phyloP scores from a whole-genome alignment of 2,797 vertebrate species.

The Nyctibius grandis region DNA sequence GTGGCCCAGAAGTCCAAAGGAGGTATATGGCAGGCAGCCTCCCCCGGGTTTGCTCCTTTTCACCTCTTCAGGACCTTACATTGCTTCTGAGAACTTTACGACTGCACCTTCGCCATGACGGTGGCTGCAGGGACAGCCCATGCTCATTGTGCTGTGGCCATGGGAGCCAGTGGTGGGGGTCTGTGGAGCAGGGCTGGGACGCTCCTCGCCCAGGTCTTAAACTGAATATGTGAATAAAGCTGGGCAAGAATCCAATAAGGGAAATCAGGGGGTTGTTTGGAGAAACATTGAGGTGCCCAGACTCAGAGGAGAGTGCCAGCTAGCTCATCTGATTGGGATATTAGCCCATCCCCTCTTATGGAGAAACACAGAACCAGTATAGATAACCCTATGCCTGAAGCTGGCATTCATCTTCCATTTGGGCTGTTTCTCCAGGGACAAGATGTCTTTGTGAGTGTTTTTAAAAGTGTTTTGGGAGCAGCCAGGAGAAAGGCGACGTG shows the following conservation, averaged over 20 bases:
- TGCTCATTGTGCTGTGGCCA: accelerated
- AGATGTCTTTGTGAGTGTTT: background rate
- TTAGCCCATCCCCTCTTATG: background rate
- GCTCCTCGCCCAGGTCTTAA: background rate
- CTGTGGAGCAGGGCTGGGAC: background rate
- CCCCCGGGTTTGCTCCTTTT: background rate
- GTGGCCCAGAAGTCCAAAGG: accelerated
- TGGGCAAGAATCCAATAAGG: background rate
- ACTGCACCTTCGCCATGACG: accelerated
- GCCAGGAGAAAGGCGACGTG: background rate
- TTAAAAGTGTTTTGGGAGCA: background rate
- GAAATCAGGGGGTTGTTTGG: background rate
- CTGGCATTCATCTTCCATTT: background rate
- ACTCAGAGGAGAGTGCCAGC: background rate
- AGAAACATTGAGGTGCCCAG: background rate
- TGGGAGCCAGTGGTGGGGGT: background rate
- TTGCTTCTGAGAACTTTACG: background rate
- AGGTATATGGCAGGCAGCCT: background rate
- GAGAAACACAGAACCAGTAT: background rate
- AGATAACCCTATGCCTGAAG: background rate
- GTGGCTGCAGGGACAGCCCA: background rate
- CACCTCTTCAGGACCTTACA: background rate
- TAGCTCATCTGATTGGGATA: background rate
- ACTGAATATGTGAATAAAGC: background rate
- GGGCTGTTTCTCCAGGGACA: background rate